Evolutionary conservation across 2,113 vertebrate genomes (phyloP).

Genomic region (Scolopax mira): DNA sequence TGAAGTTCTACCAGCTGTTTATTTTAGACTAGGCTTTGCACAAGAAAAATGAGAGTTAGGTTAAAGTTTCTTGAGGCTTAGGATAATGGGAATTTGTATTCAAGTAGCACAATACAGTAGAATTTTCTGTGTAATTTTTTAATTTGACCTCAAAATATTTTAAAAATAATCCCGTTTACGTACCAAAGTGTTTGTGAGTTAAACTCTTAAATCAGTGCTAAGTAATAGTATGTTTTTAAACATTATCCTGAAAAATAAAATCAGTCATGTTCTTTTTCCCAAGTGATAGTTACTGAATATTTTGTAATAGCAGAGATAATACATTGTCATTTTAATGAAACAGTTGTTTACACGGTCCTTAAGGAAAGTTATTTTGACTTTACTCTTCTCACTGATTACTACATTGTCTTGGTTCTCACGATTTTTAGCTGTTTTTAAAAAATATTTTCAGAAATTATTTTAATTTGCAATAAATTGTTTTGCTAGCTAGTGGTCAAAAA

Average conservation of each 20-base stretch:
- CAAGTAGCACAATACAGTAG: not conserved
- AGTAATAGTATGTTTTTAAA: not conserved
- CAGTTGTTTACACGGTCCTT: not conserved
- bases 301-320: not conserved
- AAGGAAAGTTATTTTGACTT: not conserved
- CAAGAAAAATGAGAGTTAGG: not conserved
- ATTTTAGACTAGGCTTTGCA: not conserved
- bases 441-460: not conserved
- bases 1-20: not conserved
- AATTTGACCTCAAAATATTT: not conserved
- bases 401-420: not conserved
- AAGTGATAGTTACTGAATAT: not conserved
- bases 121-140: not conserved
- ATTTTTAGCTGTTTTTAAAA: not conserved
- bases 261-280: not conserved
- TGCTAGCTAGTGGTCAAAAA: not conserved
- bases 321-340: not conserved
- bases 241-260: not conserved
- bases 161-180: not conserved
- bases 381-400: not conserved
- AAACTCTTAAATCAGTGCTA: not conserved
- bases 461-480: not conserved
- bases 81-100: not conserved
- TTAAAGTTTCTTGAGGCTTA: not conserved
- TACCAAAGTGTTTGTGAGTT: not conserved